Evolutionary conservation across 23 tunicate genomes (phyloP).

Genomic region (Oikopleura albicans): DNA sequence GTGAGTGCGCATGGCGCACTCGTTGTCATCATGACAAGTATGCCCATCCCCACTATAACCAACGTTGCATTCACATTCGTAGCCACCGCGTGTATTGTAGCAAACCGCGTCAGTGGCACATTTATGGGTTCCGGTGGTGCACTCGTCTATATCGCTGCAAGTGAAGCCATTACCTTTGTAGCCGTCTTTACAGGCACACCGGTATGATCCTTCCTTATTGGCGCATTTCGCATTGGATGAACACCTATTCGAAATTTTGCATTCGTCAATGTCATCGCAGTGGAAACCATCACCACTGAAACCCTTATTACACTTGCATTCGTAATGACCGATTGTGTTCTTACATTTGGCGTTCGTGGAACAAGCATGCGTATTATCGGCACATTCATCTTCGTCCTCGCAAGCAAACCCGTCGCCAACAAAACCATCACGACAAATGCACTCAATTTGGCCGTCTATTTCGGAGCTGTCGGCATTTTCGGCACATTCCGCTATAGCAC

Average conservation of each 20-base stretch:
- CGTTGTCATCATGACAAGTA: conserved; percentile 12
- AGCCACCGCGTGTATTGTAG: conserved; percentile 4
- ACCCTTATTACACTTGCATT: background rate
- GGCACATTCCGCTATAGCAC: background rate
- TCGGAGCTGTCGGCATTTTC: background rate
- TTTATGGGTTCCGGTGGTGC: background rate
- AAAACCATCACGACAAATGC: background rate
- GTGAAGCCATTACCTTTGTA: conserved; percentile 24
- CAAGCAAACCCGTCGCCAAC: background rate
- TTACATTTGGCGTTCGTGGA: background rate
- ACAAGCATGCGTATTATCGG: background rate
- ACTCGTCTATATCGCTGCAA: background rate
- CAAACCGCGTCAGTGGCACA: background rate
- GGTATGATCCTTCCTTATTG: conserved; percentile 56
- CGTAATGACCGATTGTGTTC: background rate
- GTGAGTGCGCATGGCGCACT: background rate
- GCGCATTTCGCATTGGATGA: conserved; percentile 47
- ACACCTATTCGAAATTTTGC: conserved; percentile 19
- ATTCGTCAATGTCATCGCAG: background rate
- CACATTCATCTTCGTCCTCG: background rate
- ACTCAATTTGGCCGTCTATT: background rate
- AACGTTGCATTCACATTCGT: conserved; percentile 18
- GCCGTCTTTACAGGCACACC: conserved; percentile 62
- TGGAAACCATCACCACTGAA: background rate
- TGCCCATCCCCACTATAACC: conserved; percentile 22